A percentile compares a stretch with the other conserved stretches of the same genome.
Conservation (phyloP, 2,797 vertebrate species). For the Propithecus deckenii region DNA sequence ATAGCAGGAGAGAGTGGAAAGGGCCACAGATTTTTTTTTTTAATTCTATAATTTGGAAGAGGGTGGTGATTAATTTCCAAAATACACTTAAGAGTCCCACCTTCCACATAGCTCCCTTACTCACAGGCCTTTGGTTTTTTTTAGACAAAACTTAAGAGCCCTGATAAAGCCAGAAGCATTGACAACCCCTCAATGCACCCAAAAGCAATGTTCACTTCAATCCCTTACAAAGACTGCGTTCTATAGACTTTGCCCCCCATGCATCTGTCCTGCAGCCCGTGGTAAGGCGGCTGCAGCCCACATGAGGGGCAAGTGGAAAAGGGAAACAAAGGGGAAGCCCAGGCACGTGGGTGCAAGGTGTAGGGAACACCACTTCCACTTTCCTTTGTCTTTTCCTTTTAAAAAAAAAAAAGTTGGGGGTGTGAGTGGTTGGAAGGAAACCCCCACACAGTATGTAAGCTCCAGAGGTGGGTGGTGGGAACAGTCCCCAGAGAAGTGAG, state of each 20-base stretch:
- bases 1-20: constrained; percentile 69
- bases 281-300: constrained; percentile 70
- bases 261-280: constrained; percentile 60
- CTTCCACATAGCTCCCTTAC: constrained; percentile 65
- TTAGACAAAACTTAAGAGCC: constrained; percentile 68
- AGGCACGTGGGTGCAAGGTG: constrained; percentile 73
- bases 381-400: constrained; percentile 70
- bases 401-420: constrained; percentile 59
- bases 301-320: background rate
- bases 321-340: constrained; percentile 58
- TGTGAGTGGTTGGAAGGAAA: constrained; percentile 70
- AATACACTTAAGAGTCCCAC: constrained; percentile 59
- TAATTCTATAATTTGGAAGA: constrained; percentile 74
- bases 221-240: constrained; percentile 38
- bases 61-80: constrained; percentile 63
- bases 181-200: constrained; percentile 35
- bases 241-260: constrained; percentile 49
- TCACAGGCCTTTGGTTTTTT: constrained; percentile 79
- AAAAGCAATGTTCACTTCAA: constrained; percentile 45
- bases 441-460: constrained; percentile 62
- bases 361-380: constrained; percentile 68
- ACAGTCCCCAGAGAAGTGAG: constrained; percentile 2
- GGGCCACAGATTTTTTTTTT: constrained; percentile 70
- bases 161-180: constrained; percentile 53
- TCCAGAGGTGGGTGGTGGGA: constrained; percentile 48